Evolutionary conservation across 2,113 vertebrate species (phyloP).

Genomic region (Cheilinus undulatus): DNA sequence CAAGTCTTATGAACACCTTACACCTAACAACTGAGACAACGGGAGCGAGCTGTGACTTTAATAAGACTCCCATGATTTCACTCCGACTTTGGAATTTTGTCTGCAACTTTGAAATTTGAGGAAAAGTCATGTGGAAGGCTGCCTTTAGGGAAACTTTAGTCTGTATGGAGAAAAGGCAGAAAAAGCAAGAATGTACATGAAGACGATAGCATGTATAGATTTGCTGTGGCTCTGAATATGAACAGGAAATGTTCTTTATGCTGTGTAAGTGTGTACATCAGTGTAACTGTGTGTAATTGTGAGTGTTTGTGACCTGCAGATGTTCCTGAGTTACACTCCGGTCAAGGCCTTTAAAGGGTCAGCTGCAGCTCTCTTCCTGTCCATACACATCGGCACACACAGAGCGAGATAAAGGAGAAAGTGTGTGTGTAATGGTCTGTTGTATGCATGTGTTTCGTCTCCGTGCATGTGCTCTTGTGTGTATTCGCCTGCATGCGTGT

Average conservation of each 20-base stretch:
- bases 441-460: neutral
- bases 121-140: no score
- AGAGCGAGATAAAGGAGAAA: slow-evolving; percentile 23
- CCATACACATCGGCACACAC: slow-evolving; percentile 5
- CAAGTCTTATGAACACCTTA: no score
- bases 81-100: no score
- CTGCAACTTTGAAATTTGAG: no score
- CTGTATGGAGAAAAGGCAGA: neutral
- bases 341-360: slow-evolving; percentile 79
- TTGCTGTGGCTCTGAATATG: slow-evolving; percentile 76
- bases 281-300: slow-evolving; percentile 21
- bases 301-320: slow-evolving; percentile 67
- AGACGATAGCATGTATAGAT: slow-evolving; percentile 80
- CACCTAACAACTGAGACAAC: no score
- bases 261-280: slow-evolving; percentile 11
- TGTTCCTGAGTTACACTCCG: slow-evolving; percentile 60
- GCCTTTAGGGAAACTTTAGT: no score
- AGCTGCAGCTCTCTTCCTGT: slow-evolving; percentile 63
- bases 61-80: no score
- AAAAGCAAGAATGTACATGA: slow-evolving; percentile 27
- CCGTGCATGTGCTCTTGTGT: slow-evolving; percentile 9
- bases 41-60: no score
- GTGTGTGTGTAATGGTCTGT: slow-evolving; percentile 18
- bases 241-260: slow-evolving; percentile 59
- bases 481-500: slow-evolving; percentile 11